Conservation (phyloP, 2,888 invertebrate genomes). For the Helobdella robusta region DNA sequence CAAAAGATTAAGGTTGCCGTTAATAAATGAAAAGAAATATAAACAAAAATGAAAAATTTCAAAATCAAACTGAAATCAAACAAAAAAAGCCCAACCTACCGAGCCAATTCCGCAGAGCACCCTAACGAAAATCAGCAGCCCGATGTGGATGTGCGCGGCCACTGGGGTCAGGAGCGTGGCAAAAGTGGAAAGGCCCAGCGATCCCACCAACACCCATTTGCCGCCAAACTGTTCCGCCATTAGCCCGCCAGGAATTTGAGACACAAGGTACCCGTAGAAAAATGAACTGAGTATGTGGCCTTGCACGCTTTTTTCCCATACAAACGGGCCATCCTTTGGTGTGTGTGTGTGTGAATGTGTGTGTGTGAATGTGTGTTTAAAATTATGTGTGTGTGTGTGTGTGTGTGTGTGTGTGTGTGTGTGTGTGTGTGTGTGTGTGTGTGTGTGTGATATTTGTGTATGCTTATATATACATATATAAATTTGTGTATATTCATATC, state of each 20-base stretch:
- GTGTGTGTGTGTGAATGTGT: no score
- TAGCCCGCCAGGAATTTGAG: slow-evolving; percentile 44
- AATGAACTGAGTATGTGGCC: slow-evolving; percentile 54
- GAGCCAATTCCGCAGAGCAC: slow-evolving; percentile 38
- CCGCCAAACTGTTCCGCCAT: slow-evolving; percentile 39
- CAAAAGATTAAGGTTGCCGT: neutral
- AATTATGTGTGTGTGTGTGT: no score
- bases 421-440: no score
- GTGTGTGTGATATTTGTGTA: no score
- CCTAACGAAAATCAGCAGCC: slow-evolving; percentile 37
- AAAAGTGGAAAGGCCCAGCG: slow-evolving; percentile 35
- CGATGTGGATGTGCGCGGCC: slow-evolving; percentile 35
- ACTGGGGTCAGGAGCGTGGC: slow-evolving; percentile 38
- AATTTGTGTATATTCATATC: no score
- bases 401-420: no score
- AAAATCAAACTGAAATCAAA: neutral
- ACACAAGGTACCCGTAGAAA: slow-evolving; percentile 53
- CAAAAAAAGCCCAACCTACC: slow-evolving; percentile 32
- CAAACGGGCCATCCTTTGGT: slow-evolving; percentile 51
- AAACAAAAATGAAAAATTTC: neutral
- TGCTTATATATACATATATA: no score
- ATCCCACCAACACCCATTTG: slow-evolving; percentile 41
- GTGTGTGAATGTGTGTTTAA: no score
- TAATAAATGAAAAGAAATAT: neutral
- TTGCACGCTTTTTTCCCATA: slow-evolving; percentile 54